Conservation (phyloP, 2,797 vertebrate species). For the Luscinia luscinia region DNA sequence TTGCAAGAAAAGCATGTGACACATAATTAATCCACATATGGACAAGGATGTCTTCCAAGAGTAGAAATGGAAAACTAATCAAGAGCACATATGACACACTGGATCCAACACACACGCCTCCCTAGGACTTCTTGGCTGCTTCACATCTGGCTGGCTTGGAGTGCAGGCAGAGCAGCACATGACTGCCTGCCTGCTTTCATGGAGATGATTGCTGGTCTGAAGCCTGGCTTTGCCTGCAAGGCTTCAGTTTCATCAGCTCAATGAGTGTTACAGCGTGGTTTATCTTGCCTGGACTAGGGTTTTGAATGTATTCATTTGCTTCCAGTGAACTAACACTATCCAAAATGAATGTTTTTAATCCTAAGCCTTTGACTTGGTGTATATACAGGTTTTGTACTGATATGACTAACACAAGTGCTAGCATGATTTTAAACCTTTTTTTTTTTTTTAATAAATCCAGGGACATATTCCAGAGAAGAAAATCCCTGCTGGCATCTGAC, state of each 20-base stretch:
- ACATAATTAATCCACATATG: constrained; percentile 28
- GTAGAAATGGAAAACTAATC: constrained; percentile 38
- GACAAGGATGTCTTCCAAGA: background rate
- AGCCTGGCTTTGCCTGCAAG: background rate
- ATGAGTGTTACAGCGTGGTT: background rate
- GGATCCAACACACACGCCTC: background rate
- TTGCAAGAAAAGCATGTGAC: background rate
- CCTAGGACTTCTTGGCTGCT: background rate
- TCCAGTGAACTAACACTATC: background rate
- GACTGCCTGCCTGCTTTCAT: background rate
- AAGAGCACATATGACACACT: background rate
- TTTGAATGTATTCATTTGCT: background rate
- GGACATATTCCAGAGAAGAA: background rate
- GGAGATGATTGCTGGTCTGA: background rate
- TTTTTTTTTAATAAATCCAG: background rate
- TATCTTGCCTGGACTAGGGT: background rate
- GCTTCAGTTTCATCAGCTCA: constrained; percentile 6
- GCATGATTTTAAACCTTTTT: background rate
- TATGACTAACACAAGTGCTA: background rate
- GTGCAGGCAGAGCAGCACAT: background rate
- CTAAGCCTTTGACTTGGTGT: background rate
- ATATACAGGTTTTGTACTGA: background rate
- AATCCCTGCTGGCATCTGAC: background rate
- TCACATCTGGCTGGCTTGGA: constrained; percentile 29
- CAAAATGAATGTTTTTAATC: background rate